Percentiles rank a stretch among this genome's conserved stretches.
Conservation (phyloP, 2,888 invertebrate genomes). For the Ceraclea dissimilis region DNA sequence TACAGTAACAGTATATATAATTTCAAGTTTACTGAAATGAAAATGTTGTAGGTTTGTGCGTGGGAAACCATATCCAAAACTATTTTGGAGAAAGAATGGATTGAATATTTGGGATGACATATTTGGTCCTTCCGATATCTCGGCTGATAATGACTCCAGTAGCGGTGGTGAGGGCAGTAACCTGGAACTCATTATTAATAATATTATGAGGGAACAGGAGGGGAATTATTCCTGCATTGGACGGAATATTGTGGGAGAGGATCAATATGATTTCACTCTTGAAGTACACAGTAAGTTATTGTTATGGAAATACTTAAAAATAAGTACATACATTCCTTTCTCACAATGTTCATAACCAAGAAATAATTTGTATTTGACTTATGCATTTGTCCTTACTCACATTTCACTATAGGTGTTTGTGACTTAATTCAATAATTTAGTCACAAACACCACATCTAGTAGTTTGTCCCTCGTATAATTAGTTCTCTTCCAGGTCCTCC, state of each 20-base stretch:
- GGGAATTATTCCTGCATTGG: conserved; percentile 39
- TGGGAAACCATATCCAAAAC: conserved; percentile 13
- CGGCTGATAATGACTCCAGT: background rate
- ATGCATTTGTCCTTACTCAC: too few relatives aligned
- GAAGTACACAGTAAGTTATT: conserved; percentile 37
- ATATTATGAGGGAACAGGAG: conserved; percentile 26
- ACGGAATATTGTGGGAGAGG: conserved; percentile 35
- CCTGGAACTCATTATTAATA: conserved; percentile 12
- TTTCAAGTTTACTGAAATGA: too few relatives aligned
- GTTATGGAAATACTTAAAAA: too few relatives aligned
- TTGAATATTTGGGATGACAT: background rate
- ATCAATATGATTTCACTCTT: conserved; percentile 32
- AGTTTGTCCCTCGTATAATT: too few relatives aligned
- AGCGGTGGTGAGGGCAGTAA: background rate
- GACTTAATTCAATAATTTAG: background rate
- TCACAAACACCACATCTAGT: too few relatives aligned
- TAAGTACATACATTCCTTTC: too few relatives aligned
- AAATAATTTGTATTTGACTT: too few relatives aligned
- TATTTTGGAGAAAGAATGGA: conserved; percentile 20
- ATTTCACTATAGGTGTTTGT: too few relatives aligned
- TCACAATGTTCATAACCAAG: too few relatives aligned
- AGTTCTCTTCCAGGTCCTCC: conserved; percentile 20
- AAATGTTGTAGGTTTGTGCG: conserved; percentile 7
- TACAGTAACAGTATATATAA: too few relatives aligned
- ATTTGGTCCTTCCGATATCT: background rate